These are phyloP conservation scores for Lymantria monacha DNA, from an alignment of 2,888 invertebrate species.

Conservation along the genomic window DNA sequence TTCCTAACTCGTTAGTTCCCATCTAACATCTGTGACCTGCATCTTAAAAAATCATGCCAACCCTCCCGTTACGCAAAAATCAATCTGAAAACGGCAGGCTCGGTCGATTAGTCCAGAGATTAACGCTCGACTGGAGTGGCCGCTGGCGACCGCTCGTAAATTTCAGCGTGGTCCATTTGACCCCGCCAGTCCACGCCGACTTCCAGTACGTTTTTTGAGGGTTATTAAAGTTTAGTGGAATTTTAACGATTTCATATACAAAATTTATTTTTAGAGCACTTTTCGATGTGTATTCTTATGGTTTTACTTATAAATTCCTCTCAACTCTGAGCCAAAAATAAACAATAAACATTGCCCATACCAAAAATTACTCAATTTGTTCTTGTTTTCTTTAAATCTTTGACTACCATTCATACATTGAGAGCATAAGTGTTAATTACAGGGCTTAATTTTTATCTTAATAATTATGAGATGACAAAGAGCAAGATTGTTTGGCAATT, in stretches of 20 bases:
- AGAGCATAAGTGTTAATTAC: too few species aligned
- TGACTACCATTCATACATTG: too few species aligned
- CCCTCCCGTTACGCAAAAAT: conserved; percentile 14
- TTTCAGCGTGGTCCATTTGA: conserved; percentile 44
- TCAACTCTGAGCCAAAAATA: too few species aligned
- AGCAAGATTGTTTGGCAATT: too few species aligned
- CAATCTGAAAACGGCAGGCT: conserved; percentile 21
- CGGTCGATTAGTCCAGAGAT: conserved; percentile 34
- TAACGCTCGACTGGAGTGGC: conserved; percentile 40
- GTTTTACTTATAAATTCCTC: too few species aligned
- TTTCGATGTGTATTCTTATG: too few species aligned
- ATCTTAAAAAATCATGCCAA: conserved; percentile 2
- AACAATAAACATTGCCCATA: too few species aligned
- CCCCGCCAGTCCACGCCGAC: conserved; percentile 30
- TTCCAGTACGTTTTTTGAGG: conserved; percentile 27
- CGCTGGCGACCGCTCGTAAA: conserved; percentile 39
- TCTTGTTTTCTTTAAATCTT: too few species aligned
- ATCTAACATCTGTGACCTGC: not conserved
- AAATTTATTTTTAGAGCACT: too few species aligned
- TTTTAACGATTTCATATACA: conserved; percentile 3
- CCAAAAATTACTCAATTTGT: too few species aligned
- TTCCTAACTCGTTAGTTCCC: not conserved
- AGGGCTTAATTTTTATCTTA: too few species aligned
- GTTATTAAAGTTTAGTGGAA: conserved; percentile 12
- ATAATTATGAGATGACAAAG: too few species aligned